Evolutionary conservation across 2,888 invertebrate species (phyloP).

Genomic region (Tetheella fluctuosa): DNA sequence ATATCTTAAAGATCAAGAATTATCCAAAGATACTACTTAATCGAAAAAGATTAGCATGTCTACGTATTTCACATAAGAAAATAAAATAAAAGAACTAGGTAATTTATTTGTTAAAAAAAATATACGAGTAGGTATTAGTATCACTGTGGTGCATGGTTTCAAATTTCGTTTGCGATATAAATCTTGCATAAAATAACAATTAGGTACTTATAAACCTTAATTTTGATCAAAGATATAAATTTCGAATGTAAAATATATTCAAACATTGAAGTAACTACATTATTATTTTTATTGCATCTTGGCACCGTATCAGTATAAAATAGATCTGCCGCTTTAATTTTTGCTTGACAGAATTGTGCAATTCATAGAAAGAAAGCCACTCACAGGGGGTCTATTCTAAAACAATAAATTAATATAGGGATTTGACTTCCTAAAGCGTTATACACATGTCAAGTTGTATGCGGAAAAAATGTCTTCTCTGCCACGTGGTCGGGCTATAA

Average conservation of each 20-base stretch:
- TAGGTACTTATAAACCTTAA: neutral
- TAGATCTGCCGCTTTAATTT: constrained; percentile 4
- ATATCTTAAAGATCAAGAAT: too few species aligned
- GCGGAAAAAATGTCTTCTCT: constrained; percentile 74
- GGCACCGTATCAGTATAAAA: constrained; percentile 8
- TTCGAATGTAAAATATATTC: neutral
- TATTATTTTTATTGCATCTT: constrained; percentile 10
- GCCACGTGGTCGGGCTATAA: constrained; percentile 83
- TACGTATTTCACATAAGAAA: too few species aligned
- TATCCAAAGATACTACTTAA: too few species aligned
- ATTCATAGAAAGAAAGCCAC: constrained; percentile 36
- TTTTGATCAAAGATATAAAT: neutral
- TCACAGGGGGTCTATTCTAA: constrained; percentile 68
- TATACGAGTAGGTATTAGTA: neutral
- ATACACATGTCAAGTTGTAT: constrained; percentile 80
- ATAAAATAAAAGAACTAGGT: neutral
- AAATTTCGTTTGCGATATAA: constrained; percentile 4
- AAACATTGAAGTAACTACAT: constrained; percentile 6
- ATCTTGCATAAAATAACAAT: constrained; percentile 15
- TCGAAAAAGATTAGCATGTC: too few species aligned
- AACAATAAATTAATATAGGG: constrained; percentile 78
- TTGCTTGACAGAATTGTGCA: constrained; percentile 21
- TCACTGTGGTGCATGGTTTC: neutral
- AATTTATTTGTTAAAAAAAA: neutral
- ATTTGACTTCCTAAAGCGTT: constrained; percentile 62